phyloP scores from a whole-genome alignment of 64 coral and sea anemone genomes.

The Orbicella faveolata region DNA sequence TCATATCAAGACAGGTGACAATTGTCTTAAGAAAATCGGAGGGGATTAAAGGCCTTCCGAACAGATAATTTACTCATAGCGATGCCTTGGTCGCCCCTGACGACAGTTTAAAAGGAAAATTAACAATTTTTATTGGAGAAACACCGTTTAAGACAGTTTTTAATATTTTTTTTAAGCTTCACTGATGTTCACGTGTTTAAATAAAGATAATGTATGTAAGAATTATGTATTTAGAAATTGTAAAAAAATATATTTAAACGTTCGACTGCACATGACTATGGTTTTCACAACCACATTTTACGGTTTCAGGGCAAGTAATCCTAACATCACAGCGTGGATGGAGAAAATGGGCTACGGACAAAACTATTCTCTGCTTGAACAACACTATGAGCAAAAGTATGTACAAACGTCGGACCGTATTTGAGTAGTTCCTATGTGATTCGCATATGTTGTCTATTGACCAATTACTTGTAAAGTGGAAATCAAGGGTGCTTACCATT shows the following conservation, averaged over 20 bases:
- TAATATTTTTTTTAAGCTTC: too few species aligned
- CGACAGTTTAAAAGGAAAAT: too few species aligned
- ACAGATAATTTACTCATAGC: too few species aligned
- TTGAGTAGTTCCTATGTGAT: background rate
- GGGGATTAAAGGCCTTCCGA: too few species aligned
- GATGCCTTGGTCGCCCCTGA: too few species aligned
- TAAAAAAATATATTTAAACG: background rate
- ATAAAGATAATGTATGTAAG: too few species aligned
- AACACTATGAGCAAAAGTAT: conserved; percentile 80
- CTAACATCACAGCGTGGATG: conserved; percentile 74
- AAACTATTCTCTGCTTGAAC: conserved; percentile 81
- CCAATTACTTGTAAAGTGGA: background rate
- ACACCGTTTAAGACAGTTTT: too few species aligned
- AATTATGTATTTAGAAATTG: too few species aligned
- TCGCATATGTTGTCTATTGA: background rate
- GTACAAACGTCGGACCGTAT: background rate
- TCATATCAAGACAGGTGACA: too few species aligned
- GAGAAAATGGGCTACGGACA: conserved; percentile 82
- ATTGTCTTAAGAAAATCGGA: too few species aligned
- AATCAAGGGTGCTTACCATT: background rate
- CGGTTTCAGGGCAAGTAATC: conserved; percentile 68
- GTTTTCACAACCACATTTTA: background rate
- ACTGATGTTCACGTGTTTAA: too few species aligned
- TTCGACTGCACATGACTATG: background rate
- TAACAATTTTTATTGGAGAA: too few species aligned